phyloP scores from a whole-genome alignment of 2,888 invertebrate genomes.

The Pollenia angustigena region DNA sequence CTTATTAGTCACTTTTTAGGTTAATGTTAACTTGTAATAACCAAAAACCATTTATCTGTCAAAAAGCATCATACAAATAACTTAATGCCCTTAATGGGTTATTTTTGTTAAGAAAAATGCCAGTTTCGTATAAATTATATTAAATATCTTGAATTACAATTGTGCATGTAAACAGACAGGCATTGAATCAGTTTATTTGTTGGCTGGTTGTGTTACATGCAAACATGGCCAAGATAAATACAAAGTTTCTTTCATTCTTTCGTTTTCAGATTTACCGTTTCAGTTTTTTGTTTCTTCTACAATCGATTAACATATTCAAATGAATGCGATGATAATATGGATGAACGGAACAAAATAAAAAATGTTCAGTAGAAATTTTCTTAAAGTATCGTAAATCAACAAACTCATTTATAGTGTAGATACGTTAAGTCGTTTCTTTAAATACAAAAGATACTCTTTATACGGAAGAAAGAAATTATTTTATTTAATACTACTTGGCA shows the following conservation, averaged over 20 bases:
- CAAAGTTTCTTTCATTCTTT: slow-evolving; percentile 34
- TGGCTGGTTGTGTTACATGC: slow-evolving; percentile 11
- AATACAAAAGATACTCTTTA: slow-evolving; percentile 6
- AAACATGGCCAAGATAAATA: slow-evolving; percentile 47
- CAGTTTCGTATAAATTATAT: slow-evolving; percentile 14
- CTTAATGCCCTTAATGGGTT: too few species aligned
- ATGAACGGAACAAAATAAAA: slow-evolving; percentile 39
- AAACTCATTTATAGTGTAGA: neutral
- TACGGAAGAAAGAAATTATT: slow-evolving; percentile 21
- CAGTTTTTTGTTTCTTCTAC: slow-evolving; percentile 18
- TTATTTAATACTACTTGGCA: slow-evolving; percentile 1
- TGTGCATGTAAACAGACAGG: slow-evolving; percentile 40
- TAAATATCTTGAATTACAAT: slow-evolving; percentile 48
- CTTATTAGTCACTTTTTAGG: too few species aligned
- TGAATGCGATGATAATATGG: slow-evolving; percentile 20
- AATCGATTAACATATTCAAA: slow-evolving; percentile 55
- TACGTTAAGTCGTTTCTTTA: neutral
- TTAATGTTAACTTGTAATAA: too few species aligned
- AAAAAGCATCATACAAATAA: too few species aligned
- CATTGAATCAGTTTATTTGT: slow-evolving; percentile 25
- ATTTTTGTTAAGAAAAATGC: neutral
- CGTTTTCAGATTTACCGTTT: slow-evolving; percentile 58
- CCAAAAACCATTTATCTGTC: too few species aligned
- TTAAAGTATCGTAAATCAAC: slow-evolving; percentile 7
- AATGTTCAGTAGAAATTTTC: neutral